phyloP scores from a whole-genome alignment of 2,888 invertebrate genomes.

The Eilema caniola region DNA sequence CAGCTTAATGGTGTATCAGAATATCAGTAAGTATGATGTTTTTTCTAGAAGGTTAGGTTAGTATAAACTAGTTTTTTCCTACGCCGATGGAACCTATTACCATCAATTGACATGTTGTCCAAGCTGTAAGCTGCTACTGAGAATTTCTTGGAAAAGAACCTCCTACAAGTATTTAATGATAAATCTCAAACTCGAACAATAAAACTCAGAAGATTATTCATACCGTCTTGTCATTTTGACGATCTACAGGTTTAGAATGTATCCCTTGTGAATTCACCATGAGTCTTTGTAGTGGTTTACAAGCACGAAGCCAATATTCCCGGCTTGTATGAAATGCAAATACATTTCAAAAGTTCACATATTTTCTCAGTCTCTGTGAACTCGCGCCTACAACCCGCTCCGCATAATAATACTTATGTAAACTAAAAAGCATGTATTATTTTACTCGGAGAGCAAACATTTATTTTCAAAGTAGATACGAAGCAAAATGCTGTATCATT shows the following conservation, averaged over 20 bases:
- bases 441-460: slow-evolving; percentile 28
- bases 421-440: slow-evolving; percentile 35
- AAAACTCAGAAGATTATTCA: background rate
- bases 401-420: slow-evolving; percentile 48
- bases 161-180: background rate
- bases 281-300: slow-evolving; percentile 69
- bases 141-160: background rate
- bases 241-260: background rate
- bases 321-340: slow-evolving; percentile 83
- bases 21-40: too few species aligned
- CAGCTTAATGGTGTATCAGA: too few species aligned
- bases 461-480: slow-evolving; percentile 22
- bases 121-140: background rate
- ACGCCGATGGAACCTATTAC: too few species aligned
- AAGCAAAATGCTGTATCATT: slow-evolving; percentile 9
- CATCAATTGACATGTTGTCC: too few species aligned
- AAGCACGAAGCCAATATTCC: slow-evolving; percentile 79
- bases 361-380: slow-evolving; percentile 76
- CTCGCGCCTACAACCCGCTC: slow-evolving; percentile 70
- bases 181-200: background rate
- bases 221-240: background rate
- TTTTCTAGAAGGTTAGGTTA: background rate
- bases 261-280: slow-evolving; percentile 59
- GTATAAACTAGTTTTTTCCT: too few species aligned
- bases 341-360: slow-evolving; percentile 86